Percentiles rank a stretch among this genome's conserved stretches.
phyloP scores from a whole-genome alignment of 2,113 vertebrate genomes.

The Macaca mulatta region DNA sequence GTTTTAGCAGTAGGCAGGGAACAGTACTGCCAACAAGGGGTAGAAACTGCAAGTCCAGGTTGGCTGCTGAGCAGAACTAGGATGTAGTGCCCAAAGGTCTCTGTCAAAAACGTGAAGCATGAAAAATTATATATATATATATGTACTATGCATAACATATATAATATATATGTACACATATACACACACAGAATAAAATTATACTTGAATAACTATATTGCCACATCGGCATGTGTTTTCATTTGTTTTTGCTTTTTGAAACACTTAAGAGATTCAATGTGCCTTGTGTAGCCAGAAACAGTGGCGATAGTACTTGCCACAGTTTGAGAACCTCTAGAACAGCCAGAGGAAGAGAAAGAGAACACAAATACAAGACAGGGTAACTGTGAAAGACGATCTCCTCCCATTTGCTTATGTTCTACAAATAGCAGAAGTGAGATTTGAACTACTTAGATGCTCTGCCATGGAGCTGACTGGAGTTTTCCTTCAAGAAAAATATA shows the following conservation, averaged over 20 bases:
- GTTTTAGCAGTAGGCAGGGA: background rate
- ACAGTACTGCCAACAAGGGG: background rate
- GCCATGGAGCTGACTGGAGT: background rate
- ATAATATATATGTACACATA: background rate
- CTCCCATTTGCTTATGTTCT: background rate
- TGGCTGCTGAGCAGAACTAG: background rate
- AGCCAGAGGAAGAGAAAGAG: background rate
- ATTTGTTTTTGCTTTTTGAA: background rate
- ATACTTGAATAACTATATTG: background rate
- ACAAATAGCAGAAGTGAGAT: background rate
- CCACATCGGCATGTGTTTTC: background rate
- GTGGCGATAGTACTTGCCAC: background rate
- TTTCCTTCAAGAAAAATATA: constrained; percentile 7
- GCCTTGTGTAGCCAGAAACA: background rate
- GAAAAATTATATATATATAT: background rate
- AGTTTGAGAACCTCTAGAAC: background rate
- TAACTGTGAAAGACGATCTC: background rate
- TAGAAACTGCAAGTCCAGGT: background rate
- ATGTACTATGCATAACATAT: background rate
- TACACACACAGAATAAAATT: background rate
- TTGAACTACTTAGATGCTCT: background rate
- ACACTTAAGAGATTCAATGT: background rate
- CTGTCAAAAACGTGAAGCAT: background rate
- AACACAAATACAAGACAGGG: background rate
- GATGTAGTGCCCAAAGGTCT: background rate